These are phyloP conservation scores for Echeneis naucrates DNA, from an alignment of 2,797 vertebrate species.

Conservation along the genomic window DNA sequence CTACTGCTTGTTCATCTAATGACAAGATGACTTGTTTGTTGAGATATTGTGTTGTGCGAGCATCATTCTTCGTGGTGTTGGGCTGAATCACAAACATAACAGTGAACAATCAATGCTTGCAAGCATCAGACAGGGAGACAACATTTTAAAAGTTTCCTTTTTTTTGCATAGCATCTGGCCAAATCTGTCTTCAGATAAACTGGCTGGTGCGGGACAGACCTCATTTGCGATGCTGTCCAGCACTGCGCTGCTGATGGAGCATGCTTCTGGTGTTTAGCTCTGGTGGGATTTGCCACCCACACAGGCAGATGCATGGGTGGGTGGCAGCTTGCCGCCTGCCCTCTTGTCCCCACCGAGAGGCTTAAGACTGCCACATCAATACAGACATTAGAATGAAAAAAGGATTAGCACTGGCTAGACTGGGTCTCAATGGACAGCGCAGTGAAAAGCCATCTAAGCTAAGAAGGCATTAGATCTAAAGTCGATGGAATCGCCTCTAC, in stretches of 20 bases:
- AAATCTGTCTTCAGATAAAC: conserved; percentile 48
- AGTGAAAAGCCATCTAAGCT: conserved; percentile 69
- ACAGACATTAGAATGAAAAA: conserved; percentile 73
- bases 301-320: conserved; percentile 45
- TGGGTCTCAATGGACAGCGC: conserved; percentile 65
- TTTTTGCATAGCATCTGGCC: conserved; percentile 14
- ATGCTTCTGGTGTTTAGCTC: conserved; percentile 30
- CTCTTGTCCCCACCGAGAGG: conserved; percentile 65
- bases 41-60: neutral
- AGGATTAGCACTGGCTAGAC: conserved; percentile 73
- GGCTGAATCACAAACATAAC: neutral
- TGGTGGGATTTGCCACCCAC: conserved; percentile 18
- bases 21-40: neutral
- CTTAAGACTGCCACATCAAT: conserved; percentile 73
- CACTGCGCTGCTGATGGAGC: neutral
- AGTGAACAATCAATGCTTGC: neutral
- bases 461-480: conserved; percentile 66
- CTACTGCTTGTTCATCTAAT: neutral
- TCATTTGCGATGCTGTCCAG: conserved; percentile 42
- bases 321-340: conserved; percentile 35
- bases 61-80: neutral
- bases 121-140: conserved; percentile 18
- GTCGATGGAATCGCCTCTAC: conserved; percentile 62
- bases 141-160: conserved; percentile 38
- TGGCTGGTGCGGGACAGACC: conserved; percentile 23